Conservation (phyloP, 2,888 invertebrate genomes). For the Strigamia maritima region DNA sequence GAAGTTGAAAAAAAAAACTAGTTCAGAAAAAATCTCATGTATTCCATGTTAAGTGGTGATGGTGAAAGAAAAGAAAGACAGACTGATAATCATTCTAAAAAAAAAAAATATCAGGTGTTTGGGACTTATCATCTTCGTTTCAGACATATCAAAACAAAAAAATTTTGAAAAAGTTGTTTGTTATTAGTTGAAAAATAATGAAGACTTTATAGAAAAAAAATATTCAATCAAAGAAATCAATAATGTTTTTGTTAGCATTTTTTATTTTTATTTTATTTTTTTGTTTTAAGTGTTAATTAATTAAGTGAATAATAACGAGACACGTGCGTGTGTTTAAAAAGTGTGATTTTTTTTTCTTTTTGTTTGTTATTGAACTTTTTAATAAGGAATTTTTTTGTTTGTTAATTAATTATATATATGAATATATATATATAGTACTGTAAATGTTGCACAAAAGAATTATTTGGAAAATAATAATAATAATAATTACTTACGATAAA, state of each 20-base stretch:
- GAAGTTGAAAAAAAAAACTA: background rate
- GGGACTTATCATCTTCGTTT: background rate
- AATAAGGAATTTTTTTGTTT: background rate
- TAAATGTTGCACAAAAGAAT: slow-evolving; percentile 9
- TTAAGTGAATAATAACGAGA: background rate
- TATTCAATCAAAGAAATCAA: background rate
- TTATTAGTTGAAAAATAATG: background rate
- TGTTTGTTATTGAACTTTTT: background rate
- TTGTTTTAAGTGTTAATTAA: background rate
- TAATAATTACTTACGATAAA: slow-evolving; percentile 10
- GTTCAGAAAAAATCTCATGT: slow-evolving; percentile 6
- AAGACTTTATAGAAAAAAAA: background rate
- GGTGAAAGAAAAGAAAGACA: background rate
- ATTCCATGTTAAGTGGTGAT: background rate
- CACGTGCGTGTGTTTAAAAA: background rate
- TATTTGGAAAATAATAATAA: slow-evolving; percentile 13
- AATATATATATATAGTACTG: background rate
- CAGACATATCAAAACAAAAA: background rate
- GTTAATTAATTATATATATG: background rate
- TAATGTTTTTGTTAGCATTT: background rate
- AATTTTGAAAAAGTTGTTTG: background rate
- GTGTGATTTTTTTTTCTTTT: background rate
- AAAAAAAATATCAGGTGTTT: slow-evolving; percentile 10
- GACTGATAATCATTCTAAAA: background rate
- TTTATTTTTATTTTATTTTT: background rate